Base-by-base conservation (phyloP, 2,888 invertebrate genomes). In the Petrolisthes cinctipes region DNA sequence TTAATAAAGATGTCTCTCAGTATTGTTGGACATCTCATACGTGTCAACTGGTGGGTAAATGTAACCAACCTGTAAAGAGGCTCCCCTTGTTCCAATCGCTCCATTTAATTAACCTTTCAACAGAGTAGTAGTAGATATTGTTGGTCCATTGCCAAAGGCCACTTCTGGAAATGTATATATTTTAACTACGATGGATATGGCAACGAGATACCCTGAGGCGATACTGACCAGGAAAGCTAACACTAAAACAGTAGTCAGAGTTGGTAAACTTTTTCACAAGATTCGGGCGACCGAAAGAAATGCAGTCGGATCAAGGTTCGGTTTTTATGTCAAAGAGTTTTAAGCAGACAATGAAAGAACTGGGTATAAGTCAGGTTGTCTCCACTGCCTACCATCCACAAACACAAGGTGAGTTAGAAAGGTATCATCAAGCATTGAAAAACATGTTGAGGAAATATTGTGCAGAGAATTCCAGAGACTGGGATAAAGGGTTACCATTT, bases 391-490 rank as follows among this genome's bases (percentile, higher is more conserved):
- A 83, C 53, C 86, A 78, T 37, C 78, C 78, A 7, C 54, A 78
- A 54, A 51, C 53, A 4, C 82, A 86, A 56, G 86, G 82, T 6
- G 82, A 54, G n/a, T 5, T 83, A 17, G 83, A 86, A 20, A 57
- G 83, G 5, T 83, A 53, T 14, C 54, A 86, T 6, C 76, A 83
- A 51, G 79, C 78, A 6, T 54, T 86, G 17, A 78, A 83, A 56
- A 68, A 37, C 5, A 79, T 79, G 23, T 53, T 76, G 14, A 66
- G 68, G 4, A 68, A 37, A n/a, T 81, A 66, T 56, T 83, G 83
- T 56, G 7, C n/a, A 51, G 83, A 83, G 14, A 37, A 11, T 14
- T 53, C 9, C 0, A 78, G 51, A 61, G 75, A 86, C 20, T 86
- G 86, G 82, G 78, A 82, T 81, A 61, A 76, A 6, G 68, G 78